A percentile compares a stretch with the other conserved stretches of the same genome.
These are phyloP conservation scores for Lasiurus borealis DNA, from an alignment of 2,113 vertebrate genomes.

Conservation along the genomic window DNA sequence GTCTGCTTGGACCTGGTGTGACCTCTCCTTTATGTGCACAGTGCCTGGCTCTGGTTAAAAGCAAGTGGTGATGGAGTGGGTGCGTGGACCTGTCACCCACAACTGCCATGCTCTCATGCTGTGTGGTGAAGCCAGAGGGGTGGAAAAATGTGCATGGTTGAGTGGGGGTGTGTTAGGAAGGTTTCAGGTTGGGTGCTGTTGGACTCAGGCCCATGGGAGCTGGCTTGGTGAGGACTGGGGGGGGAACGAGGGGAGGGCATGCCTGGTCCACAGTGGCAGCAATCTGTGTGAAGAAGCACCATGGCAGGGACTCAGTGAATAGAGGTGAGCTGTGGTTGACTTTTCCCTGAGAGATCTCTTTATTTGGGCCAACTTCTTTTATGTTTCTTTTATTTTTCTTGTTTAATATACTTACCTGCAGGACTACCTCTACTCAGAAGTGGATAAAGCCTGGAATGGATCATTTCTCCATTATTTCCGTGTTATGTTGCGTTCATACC, in stretches of 20 bases:
- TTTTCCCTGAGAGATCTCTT: background rate
- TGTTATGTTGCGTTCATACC: background rate
- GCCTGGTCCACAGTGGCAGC: background rate
- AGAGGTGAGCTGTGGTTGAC: background rate
- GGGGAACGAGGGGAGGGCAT: background rate
- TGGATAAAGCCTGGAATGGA: background rate
- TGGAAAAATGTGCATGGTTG: rapidly evolving
- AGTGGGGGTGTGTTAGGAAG: background rate
- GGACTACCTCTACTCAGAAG: background rate
- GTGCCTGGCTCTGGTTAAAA: rapidly evolving
- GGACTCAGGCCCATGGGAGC: background rate
- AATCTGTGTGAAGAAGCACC: background rate
- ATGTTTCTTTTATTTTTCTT: background rate
- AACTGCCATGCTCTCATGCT: background rate
- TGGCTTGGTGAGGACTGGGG: background rate
- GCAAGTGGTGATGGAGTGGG: background rate
- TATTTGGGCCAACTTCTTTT: background rate
- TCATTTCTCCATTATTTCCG: background rate
- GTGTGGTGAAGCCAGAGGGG: background rate
- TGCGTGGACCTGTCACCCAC: background rate
- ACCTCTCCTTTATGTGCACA: background rate
- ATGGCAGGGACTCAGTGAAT: background rate
- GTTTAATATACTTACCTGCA: background rate
- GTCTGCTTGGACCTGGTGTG: background rate
- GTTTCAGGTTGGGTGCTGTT: background rate